These are phyloP conservation scores for Danio kyathit DNA, from an alignment of 2,797 vertebrate species.

Conservation along the genomic window DNA sequence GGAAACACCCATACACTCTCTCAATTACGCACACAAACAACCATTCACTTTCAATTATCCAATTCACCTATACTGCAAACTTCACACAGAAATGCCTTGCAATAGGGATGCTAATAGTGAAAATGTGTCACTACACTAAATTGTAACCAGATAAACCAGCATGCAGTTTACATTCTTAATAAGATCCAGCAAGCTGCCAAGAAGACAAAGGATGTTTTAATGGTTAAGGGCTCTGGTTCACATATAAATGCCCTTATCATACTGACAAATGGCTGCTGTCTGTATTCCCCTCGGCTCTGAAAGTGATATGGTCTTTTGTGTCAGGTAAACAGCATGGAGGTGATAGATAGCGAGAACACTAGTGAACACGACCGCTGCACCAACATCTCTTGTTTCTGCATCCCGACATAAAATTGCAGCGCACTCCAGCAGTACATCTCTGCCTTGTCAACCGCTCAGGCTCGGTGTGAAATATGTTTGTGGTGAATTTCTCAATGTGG, in stretches of 20 bases:
- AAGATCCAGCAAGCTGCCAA: background rate
- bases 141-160: background rate
- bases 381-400: background rate
- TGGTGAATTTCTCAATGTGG: background rate
- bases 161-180: background rate
- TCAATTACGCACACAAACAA: too few species aligned
- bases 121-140: too few species aligned
- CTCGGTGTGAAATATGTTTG: background rate
- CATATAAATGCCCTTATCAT: constrained; percentile 28
- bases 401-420: background rate
- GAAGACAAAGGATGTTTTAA: background rate
- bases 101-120: too few species aligned
- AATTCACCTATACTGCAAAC: too few species aligned
- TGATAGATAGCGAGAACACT: constrained; percentile 14
- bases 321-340: constrained; percentile 20
- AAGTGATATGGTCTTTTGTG: constrained; percentile 21
- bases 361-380: background rate
- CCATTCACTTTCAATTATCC: too few species aligned
- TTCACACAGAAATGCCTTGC: too few species aligned
- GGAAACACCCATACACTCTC: too few species aligned
- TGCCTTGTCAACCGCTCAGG: background rate
- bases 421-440: background rate
- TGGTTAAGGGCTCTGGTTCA: background rate
- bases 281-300: constrained; percentile 4
- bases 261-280: constrained; percentile 32